These are phyloP conservation scores for Enteromius thamalakanensis DNA, from an alignment of 2,797 vertebrate species.

Conservation along the genomic window DNA sequence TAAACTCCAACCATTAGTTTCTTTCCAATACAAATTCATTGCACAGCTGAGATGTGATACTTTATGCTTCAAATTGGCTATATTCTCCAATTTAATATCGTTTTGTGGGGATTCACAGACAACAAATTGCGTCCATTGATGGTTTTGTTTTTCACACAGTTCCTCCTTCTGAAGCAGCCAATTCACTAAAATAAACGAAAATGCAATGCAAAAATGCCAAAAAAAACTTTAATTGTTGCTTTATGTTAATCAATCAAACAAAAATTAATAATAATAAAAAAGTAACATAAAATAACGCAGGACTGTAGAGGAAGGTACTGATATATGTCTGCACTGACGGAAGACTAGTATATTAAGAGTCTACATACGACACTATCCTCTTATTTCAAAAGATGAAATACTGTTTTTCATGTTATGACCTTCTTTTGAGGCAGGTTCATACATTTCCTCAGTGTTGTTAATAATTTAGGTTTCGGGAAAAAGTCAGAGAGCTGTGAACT, in stretches of 20 bases:
- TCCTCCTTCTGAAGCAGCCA: background rate
- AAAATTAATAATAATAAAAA: background rate
- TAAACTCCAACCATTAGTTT: background rate
- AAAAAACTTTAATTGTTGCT: background rate
- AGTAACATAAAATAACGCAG: background rate
- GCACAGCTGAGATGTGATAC: background rate
- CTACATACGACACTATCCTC: background rate
- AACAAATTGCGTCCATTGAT: background rate
- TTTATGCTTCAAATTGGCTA: background rate
- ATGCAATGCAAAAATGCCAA: background rate
- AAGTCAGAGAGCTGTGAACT: background rate
- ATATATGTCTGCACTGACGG: background rate
- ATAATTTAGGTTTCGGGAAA: background rate
- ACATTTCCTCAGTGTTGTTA: background rate
- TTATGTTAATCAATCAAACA: background rate
- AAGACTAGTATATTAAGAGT: background rate
- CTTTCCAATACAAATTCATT: background rate
- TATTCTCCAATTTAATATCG: background rate
- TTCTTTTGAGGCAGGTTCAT: background rate
- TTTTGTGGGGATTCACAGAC: background rate
- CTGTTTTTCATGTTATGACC: background rate
- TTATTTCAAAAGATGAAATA: background rate
- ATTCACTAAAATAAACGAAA: background rate
- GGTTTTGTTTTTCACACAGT: background rate
- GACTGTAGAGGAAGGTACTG: background rate